Base-by-base conservation (phyloP, 2,888 invertebrate genomes). In the Laspeyria flexula region DNA sequence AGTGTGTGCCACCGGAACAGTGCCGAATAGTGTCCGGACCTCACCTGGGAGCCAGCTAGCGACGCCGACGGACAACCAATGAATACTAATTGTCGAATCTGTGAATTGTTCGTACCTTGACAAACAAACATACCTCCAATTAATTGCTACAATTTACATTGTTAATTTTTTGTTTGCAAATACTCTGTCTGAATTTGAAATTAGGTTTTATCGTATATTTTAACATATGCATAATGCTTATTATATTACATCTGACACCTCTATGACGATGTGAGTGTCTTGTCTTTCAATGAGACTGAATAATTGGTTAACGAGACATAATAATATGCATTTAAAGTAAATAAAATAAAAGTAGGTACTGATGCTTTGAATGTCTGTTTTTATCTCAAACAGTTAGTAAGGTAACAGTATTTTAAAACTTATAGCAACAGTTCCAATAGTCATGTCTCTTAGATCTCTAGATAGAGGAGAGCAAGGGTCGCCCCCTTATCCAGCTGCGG, bases 1-100 rank as follows among this genome's bases (percentile, higher is more conserved):
- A 53, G 61, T 33, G 57, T 87, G 88, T 86, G 70, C 88, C 86
- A 90, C 88, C 88, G 88, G 88, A 88, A 87, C 85, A 77, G 78
- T 70, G 77, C 78, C 81, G 77, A 79, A 82, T 80, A 56, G 56
- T 78, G 81, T 81, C 75, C 81, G 81, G 81, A 79, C 75, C 81
- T 82, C 79, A 84, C 85, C 83, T 81, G 82, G 77, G 74, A 75
- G 66, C 63, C 71, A 62, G 72, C 68, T 63, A 18, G 45, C 45
- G 9, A 25, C 25, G 51, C 43, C 44, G 66, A 48, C 44, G 66
- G 48, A 75, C 82, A 65, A 65, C 66, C 60, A 61, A 65, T 73
- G 86, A 85, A 89, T 89, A 82, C 73, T 75, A 72, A 85, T 77
- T 67, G 64, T 55, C 54, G 46, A 66, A 70, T 65, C 65, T 66